These are phyloP conservation scores for Callaeas wilsoni DNA, from an alignment of 2,113 vertebrate genomes.

Conservation along the genomic window DNA sequence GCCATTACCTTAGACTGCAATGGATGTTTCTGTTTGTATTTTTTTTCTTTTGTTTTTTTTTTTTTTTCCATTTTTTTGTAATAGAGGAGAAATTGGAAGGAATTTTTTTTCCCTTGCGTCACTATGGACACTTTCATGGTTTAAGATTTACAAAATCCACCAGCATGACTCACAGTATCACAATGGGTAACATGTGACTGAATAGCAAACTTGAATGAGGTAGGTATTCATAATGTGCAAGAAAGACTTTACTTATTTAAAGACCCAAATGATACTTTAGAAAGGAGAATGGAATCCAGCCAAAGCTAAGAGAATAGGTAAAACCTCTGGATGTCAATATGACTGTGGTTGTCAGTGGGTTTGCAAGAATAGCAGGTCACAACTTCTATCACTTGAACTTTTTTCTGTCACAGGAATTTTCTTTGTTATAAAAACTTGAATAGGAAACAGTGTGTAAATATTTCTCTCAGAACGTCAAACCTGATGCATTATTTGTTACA, in stretches of 20 bases:
- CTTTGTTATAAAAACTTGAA: background rate
- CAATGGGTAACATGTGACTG: background rate
- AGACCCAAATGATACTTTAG: background rate
- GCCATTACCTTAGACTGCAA: background rate
- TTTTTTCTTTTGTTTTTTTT: background rate
- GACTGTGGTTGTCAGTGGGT: background rate
- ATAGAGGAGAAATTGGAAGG: background rate
- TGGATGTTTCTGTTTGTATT: background rate
- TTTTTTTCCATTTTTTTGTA: too few relatives aligned
- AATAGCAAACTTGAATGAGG: background rate
- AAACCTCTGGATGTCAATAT: background rate
- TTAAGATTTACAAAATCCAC: background rate
- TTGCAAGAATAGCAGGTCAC: background rate
- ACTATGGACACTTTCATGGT: background rate
- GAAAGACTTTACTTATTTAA: background rate
- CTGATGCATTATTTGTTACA: background rate
- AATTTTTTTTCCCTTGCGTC: background rate
- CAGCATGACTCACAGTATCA: background rate
- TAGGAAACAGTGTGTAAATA: background rate
- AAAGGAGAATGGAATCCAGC: background rate
- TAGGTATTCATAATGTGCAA: background rate
- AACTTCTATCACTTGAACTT: background rate
- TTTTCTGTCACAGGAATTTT: background rate
- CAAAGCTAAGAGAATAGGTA: background rate
- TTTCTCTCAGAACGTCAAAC: background rate